phyloP scores from a whole-genome alignment of 2,113 vertebrate species.

The Petromus typicus region DNA sequence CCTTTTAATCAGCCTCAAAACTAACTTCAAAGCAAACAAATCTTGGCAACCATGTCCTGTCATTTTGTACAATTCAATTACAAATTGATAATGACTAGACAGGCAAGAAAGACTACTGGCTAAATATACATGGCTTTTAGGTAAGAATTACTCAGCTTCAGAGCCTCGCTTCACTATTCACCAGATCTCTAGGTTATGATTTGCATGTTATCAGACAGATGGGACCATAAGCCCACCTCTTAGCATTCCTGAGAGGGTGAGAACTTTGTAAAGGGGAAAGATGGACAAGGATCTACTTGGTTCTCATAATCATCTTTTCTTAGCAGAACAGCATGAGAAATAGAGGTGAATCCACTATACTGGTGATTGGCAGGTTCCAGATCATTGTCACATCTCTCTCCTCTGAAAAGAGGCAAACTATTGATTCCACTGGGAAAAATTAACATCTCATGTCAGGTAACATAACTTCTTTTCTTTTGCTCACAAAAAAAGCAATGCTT shows the following conservation, averaged over 20 bases:
- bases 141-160: background rate
- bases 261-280: background rate
- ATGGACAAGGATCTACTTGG: rapidly evolving
- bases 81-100: background rate
- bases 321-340: background rate
- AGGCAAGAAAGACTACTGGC: background rate
- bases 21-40: background rate
- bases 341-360: background rate
- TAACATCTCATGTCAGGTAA: constrained; percentile 45
- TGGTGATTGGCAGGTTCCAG: background rate
- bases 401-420: constrained; percentile 16
- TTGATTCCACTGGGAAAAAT: constrained; percentile 61
- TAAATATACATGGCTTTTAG: background rate
- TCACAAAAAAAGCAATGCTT: constrained; percentile 32
- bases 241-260: background rate
- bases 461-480: constrained; percentile 29
- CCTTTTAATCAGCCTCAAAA: background rate
- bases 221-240: rapidly evolving
- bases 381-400: background rate
- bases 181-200: background rate
- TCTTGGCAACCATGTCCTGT: background rate
- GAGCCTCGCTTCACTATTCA: background rate
- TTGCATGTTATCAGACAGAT: background rate
- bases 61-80: background rate
- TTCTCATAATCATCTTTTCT: background rate